Conservation (phyloP, 23 tunicate species). For the Botrylloides violaceus region DNA sequence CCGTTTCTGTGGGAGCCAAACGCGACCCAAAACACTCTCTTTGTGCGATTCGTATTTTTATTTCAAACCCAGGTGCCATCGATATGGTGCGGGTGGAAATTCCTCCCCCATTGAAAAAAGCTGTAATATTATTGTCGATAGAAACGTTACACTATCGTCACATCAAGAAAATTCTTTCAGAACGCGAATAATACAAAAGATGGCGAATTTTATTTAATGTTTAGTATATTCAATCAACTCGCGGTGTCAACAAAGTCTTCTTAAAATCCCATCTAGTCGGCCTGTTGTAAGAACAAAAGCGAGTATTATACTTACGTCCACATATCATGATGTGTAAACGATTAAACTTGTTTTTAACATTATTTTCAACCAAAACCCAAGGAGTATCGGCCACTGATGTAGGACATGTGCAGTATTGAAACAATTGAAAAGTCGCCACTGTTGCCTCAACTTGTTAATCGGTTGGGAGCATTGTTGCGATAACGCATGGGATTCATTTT, state of each 20-base stretch:
- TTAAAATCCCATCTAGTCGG: conserved; percentile 1
- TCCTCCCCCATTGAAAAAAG: not conserved
- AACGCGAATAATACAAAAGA: conserved; percentile 1
- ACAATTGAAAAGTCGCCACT: not conserved
- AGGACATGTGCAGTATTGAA: conserved; percentile 14
- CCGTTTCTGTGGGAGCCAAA: conserved; percentile 20
- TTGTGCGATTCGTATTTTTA: not conserved
- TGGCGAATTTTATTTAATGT: not conserved
- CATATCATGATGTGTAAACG: conserved; percentile 26
- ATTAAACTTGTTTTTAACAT: conserved; percentile 10
- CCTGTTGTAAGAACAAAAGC: conserved; percentile 8
- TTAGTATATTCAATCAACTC: not conserved
- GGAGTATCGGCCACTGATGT: conserved; percentile 9
- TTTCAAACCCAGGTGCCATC: conserved; percentile 14
- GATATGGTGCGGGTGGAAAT: conserved; percentile 14
- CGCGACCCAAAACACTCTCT: conserved; percentile 28
- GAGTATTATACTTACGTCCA: conserved; percentile 11
- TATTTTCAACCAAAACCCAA: conserved; percentile 17
- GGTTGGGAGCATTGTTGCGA: not conserved
- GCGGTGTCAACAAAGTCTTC: not conserved
- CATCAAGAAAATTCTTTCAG: conserved; percentile 3
- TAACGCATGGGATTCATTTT: not conserved
- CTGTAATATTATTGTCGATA: not conserved
- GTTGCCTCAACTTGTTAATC: not conserved
- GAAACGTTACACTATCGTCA: conserved; percentile 21